A percentile compares a stretch with the other conserved stretches of the same genome.
phyloP scores from a whole-genome alignment of 2,888 invertebrate genomes.

The Platypus cylindrus region DNA sequence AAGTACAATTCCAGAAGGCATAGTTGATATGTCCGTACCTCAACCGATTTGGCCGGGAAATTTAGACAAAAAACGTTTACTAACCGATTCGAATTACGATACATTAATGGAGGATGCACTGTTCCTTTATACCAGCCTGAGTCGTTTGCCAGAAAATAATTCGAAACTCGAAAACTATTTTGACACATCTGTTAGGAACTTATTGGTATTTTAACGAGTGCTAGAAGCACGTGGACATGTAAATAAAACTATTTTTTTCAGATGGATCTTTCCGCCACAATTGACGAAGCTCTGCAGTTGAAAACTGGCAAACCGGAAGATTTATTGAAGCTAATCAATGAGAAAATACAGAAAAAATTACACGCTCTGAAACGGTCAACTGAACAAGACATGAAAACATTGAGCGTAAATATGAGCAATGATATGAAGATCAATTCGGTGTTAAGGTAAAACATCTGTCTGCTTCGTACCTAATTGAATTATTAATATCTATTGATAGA shows the following conservation, averaged over 20 bases:
- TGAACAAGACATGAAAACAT: conserved; percentile 34
- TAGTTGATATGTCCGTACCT: conserved; percentile 33
- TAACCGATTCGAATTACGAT: conserved; percentile 24
- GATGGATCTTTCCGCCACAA: conserved; percentile 31
- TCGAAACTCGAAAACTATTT: conserved; percentile 17
- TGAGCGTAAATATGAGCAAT: conserved; percentile 33
- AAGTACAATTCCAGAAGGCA: conserved; percentile 38
- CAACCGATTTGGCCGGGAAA: conserved; percentile 35
- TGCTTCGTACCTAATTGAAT: too few species aligned
- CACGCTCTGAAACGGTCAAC: conserved; percentile 28
- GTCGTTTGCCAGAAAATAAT: conserved; percentile 20
- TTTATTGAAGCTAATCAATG: conserved; percentile 31
- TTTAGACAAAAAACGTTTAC: conserved; percentile 7
- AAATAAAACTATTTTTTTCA: conserved; percentile 2
- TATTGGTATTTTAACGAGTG: conserved; percentile 21
- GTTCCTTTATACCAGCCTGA: conserved; percentile 31
- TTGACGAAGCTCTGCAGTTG: conserved; percentile 32
- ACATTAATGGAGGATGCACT: conserved; percentile 33
- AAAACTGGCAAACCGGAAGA: conserved; percentile 31
- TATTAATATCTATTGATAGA: too few species aligned
- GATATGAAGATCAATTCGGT: conserved; percentile 32
- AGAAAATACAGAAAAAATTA: conserved; percentile 29
- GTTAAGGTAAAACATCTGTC: conserved; percentile 18
- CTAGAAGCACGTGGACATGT: not conserved
- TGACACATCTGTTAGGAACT: conserved; percentile 29